Conservation (phyloP, 92 coral and sea anemone genomes). For the Siderastrea radians region DNA sequence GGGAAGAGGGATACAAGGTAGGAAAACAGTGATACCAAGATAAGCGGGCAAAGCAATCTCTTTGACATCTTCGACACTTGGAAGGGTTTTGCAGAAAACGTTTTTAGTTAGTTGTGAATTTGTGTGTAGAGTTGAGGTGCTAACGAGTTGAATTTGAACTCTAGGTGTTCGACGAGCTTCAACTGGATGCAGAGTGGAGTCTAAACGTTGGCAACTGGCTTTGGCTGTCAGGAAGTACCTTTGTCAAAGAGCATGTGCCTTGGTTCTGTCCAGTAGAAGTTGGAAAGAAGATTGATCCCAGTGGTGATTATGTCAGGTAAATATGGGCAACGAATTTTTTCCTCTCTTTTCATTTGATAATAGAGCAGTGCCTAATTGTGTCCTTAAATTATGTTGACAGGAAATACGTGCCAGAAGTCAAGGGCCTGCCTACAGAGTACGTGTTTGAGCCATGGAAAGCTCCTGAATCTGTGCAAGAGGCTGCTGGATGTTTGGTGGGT, state of each 20-base stretch:
- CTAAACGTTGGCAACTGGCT: constrained; percentile 86
- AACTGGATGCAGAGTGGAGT: constrained; percentile 88
- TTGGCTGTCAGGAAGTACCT: constrained; percentile 80
- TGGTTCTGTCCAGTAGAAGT: constrained; percentile 84
- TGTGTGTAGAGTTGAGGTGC: neutral
- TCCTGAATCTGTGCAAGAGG: no score
- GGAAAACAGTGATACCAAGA: neutral
- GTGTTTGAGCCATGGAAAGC: no score
- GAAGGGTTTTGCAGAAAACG: neutral
- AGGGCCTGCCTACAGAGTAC: no score
- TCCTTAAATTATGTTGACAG: constrained; percentile 16
- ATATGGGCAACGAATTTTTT: neutral
- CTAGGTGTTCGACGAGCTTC: constrained; percentile 79
- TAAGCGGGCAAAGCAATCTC: neutral
- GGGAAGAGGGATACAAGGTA: constrained; percentile 92
- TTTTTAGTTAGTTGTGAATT: neutral
- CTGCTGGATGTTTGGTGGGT: no score
- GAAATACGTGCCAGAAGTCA: constrained; percentile 46
- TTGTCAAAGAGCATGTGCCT: constrained; percentile 49
- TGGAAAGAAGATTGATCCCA: constrained; percentile 77
- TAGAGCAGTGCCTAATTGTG: no score
- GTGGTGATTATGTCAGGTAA: constrained; percentile 79
- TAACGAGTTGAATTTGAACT: neutral
- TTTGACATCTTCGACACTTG: neutral
- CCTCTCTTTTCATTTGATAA: neutral